Evolutionary conservation across 2,113 vertebrate genomes (phyloP).

Genomic region (Phalacrocorax pelagicus): DNA sequence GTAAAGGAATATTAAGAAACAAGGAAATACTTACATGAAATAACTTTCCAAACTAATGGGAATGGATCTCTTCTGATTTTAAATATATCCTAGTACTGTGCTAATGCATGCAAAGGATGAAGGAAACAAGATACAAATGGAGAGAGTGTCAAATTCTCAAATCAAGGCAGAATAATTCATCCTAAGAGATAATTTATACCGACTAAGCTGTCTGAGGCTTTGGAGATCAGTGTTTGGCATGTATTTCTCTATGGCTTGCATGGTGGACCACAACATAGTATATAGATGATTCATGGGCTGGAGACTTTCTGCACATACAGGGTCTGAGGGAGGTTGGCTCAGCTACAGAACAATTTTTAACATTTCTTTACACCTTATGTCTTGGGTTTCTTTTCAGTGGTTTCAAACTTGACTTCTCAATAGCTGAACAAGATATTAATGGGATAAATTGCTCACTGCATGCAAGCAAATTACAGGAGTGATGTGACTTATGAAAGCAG

Average conservation of each 20-base stretch:
- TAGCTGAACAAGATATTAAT: slow-evolving; percentile 3
- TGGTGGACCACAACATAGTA: neutral
- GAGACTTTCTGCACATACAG: neutral
- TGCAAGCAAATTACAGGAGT: neutral
- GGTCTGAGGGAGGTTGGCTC: neutral
- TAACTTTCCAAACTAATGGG: neutral
- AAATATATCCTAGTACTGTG: neutral
- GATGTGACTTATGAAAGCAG: neutral
- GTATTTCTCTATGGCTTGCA: neutral
- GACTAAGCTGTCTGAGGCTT: slow-evolving; percentile 34
- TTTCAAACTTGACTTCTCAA: slow-evolving; percentile 11
- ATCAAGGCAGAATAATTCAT: slow-evolving; percentile 52
- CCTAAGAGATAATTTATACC: slow-evolving; percentile 40
- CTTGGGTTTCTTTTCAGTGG: neutral
- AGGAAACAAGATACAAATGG: slow-evolving; percentile 29
- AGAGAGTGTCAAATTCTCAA: neutral
- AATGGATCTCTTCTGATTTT: slow-evolving; percentile 36
- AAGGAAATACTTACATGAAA: neutral
- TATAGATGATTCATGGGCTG: slow-evolving; percentile 34
- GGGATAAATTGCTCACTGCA: neutral
- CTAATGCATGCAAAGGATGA: slow-evolving; percentile 6
- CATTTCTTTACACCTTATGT: slow-evolving; percentile 11
- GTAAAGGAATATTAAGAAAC: neutral
- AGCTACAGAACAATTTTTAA: neutral
- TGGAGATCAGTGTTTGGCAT: slow-evolving; percentile 27